Conservation (phyloP, 2,888 invertebrate species). For the Eugnorisma glareosa region DNA sequence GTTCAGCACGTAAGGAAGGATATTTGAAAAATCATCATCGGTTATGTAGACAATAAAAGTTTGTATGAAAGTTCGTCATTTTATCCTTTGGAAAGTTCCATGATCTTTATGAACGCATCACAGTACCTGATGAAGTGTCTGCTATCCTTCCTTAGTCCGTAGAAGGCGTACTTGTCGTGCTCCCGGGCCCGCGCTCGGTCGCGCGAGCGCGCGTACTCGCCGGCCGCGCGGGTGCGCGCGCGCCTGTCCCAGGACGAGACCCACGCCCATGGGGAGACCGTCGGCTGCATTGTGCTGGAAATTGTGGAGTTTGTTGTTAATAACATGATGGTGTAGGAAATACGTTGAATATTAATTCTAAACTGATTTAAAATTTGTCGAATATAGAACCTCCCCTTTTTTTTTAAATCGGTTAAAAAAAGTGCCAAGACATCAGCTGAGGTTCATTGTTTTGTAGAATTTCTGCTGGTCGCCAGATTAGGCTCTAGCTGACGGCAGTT, state of each 20-base stretch:
- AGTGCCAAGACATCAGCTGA: no score
- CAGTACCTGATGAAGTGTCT: constrained; percentile 58
- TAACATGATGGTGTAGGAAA: background rate
- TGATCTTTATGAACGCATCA: background rate
- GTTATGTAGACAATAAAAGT: background rate
- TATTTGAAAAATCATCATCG: background rate
- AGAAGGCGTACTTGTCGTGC: constrained; percentile 45
- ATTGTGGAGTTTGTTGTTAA: background rate
- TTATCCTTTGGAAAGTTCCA: background rate
- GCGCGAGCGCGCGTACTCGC: constrained; percentile 43
- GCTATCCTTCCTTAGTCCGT: constrained; percentile 45
- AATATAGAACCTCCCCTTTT: no score
- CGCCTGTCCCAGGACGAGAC: constrained; percentile 66
- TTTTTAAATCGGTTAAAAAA: no score
- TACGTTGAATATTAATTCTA: background rate
- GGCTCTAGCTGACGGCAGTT: no score
- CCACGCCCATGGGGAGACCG: constrained; percentile 70
- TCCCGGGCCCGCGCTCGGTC: constrained; percentile 37
- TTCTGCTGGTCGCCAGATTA: no score
- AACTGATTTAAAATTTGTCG: no score
- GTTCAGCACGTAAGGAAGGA: no score
- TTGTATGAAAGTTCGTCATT: background rate
- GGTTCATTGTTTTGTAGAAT: no score
- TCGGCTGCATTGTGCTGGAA: constrained; percentile 66
- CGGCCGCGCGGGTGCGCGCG: constrained; percentile 45